A percentile compares a stretch with the other conserved stretches of the same genome.
Conservation (phyloP, 2,797 vertebrate genomes). For the Malacoctenus gilli region DNA sequence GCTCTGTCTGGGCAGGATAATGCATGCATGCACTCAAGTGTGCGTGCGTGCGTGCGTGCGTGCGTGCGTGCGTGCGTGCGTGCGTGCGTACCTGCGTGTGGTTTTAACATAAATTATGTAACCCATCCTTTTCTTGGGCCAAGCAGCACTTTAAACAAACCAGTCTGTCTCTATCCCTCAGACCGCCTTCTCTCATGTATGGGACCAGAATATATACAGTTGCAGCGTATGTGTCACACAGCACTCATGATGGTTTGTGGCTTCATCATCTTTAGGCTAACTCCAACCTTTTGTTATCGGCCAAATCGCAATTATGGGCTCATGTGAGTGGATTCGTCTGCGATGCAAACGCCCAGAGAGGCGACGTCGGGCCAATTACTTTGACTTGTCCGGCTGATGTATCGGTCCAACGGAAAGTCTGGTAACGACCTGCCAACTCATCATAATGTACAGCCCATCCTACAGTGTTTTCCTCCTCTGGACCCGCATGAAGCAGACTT, state of each 20-base stretch:
- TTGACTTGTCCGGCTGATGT: conserved; percentile 34
- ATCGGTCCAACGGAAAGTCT: conserved; percentile 24
- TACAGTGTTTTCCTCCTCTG: conserved; percentile 61
- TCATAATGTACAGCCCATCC: conserved; percentile 64
- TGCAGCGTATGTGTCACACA: not conserved
- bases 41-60: not conserved
- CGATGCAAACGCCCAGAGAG: conserved; percentile 1
- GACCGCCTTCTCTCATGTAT: conserved; percentile 1
- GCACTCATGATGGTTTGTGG: no score
- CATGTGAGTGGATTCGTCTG: not conserved
- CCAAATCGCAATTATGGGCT: conserved; percentile 1
- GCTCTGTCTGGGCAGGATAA: not conserved
- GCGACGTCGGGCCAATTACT: conserved; percentile 5
- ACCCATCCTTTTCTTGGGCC: conserved; percentile 1
- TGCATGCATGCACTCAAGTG: not conserved
- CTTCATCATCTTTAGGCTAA: not conserved
- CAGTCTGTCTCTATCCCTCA: conserved; percentile 19
- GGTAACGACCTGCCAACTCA: conserved; percentile 56
- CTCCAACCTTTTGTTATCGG: conserved; percentile 3
- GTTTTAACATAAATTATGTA: conserved; percentile 25
- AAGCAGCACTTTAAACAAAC: conserved; percentile 16
- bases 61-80: not conserved
- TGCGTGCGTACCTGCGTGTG: not conserved
- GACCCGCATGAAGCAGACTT: conserved; percentile 71
- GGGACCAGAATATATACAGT: not conserved